Evolutionary conservation across 2,113 vertebrate species (phyloP), one percentile per base, ranked within the genome.

Genomic region (Pollimyrus isidori): DNA sequence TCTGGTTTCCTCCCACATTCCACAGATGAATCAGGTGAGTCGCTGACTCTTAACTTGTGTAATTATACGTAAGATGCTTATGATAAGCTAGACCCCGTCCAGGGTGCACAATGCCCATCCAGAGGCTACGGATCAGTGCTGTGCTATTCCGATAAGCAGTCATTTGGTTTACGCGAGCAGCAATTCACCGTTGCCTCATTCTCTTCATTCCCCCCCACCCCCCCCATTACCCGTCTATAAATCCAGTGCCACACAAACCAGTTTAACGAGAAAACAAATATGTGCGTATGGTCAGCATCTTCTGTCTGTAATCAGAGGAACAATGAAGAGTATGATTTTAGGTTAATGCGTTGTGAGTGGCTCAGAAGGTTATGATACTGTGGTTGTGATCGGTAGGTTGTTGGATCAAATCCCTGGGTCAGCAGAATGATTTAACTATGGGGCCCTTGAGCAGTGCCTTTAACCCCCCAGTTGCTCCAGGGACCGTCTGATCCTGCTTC

Each of bases 1-100:
- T 80, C 73, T 80, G 73, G 73, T 80, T 80, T 80, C 73, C 73
- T 80, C 73, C 42, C 30, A 80, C 73, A 80, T 80, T 80, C 73
- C 73, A 80, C 30, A 42, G 17, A 80, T 13, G 13, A 80, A 80
- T 42, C 30, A 80, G 30, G 30, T 30, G 62, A 80, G 73, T 80
- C 35, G 7, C 7, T 69, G 35, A 80, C 73, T 80, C 73, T 80
- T 80, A 80, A 80, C 73, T 80, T 80, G 73, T 69, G 62, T 69
- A 69, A 69, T 69, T 69, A 69, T 10, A 69, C 10, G 26, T 69
- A 11, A 69, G 62, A 69, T 69, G 62, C 26, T 11, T 4, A 11
- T 11, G 62, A 69, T 69, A 42, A 80, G 17, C 73, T 80, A 35
- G 73, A 80, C 17, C 5, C 69, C 30, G 2, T 76, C 69, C 73